These are phyloP conservation scores for Incurvaria masculella DNA, from an alignment of 2,888 invertebrate species.

Conservation along the genomic window DNA sequence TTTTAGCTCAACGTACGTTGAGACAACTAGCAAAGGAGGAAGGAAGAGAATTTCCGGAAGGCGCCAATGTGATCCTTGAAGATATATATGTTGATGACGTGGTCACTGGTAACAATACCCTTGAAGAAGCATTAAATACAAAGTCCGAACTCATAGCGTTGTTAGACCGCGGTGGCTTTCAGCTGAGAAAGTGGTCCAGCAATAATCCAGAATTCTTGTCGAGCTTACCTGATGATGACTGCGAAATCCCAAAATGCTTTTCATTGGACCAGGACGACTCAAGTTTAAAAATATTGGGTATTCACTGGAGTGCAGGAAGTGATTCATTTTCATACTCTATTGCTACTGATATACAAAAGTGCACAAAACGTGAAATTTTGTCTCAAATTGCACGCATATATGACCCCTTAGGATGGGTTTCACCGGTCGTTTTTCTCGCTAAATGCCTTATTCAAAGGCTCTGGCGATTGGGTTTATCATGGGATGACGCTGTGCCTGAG, in stretches of 20 bases:
- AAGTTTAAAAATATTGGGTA: not conserved
- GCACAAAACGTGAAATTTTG: slow-evolving; percentile 2
- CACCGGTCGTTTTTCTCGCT: slow-evolving; percentile 4
- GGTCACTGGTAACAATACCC: too few species aligned
- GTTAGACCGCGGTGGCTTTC: not conserved
- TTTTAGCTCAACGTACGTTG: too few species aligned
- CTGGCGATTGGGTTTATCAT: not conserved
- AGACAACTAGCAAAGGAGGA: too few species aligned
- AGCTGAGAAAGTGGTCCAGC: not conserved
- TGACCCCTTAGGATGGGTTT: slow-evolving; percentile 4
- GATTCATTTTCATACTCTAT: not conserved
- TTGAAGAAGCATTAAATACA: too few species aligned
- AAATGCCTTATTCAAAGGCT: not conserved
- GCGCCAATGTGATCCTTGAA: too few species aligned
- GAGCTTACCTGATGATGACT: not conserved
- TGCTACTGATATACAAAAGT: not conserved
- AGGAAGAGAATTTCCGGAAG: too few species aligned
- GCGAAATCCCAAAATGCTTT: not conserved
- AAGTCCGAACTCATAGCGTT: too few species aligned
- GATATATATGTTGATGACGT: too few species aligned
- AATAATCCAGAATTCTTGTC: not conserved
- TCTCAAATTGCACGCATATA: slow-evolving; percentile 1
- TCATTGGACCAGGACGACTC: not conserved
- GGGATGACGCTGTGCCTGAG: not conserved
- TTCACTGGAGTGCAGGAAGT: not conserved